Percentiles rank a stretch among this genome's conserved stretches.
Conservation (phyloP, 2,888 invertebrate genomes). For the Octonoba sinensis region DNA sequence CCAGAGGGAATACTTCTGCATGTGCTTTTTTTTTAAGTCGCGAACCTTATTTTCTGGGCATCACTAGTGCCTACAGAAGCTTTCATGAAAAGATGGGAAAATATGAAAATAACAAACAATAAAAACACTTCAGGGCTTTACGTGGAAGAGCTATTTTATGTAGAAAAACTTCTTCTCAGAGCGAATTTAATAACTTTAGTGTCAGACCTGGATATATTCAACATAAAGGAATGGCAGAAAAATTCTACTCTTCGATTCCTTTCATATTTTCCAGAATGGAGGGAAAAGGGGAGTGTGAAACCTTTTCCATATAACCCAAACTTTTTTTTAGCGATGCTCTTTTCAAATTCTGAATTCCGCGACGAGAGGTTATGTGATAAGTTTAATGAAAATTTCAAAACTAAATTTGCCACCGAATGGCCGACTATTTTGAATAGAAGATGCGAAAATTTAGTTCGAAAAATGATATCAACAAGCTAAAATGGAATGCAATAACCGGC, state of each 20-base stretch:
- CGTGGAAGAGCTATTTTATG: constrained; percentile 6
- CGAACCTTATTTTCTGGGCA: constrained; percentile 27
- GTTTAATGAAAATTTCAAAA: constrained; percentile 54
- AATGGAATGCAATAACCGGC: too few species aligned
- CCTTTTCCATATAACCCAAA: constrained; percentile 24
- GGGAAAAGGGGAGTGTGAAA: constrained; percentile 20
- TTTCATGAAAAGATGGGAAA: constrained; percentile 8
- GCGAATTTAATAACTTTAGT: constrained; percentile 57
- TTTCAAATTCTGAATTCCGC: constrained; percentile 26
- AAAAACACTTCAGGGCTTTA: not conserved
- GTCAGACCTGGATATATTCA: constrained; percentile 43
- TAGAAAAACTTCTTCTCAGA: constrained; percentile 12
- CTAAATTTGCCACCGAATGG: constrained; percentile 14
- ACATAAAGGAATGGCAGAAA: constrained; percentile 30
- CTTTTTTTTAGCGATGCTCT: constrained; percentile 15
- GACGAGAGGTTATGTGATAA: constrained; percentile 36
- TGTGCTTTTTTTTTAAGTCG: constrained; percentile 1
- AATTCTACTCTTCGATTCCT: constrained; percentile 41
- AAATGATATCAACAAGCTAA: too few species aligned
- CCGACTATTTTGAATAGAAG: not conserved
- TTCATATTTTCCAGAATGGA: constrained; percentile 28
- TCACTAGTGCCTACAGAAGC: not conserved
- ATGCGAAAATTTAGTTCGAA: not conserved
- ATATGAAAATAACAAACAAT: constrained; percentile 34
- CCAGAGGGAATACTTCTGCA: constrained; percentile 2